A percentile compares a stretch with the other conserved stretches of the same genome.
Evolutionary conservation across 2,113 vertebrate species (phyloP).

Genomic region (Halichoeres trimaculatus): DNA sequence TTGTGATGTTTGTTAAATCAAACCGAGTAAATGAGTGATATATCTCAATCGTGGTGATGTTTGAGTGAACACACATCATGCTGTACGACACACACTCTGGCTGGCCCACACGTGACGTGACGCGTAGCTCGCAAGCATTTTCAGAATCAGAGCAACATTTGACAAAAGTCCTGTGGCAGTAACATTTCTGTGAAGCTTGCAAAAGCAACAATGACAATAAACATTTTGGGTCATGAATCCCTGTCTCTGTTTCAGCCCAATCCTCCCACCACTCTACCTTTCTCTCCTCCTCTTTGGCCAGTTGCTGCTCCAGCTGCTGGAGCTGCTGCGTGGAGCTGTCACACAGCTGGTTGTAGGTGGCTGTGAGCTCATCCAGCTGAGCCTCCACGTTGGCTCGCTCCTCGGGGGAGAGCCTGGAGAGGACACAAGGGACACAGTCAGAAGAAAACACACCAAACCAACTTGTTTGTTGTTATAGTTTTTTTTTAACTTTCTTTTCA

Average conservation of each 20-base stretch:
- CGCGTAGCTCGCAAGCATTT: conserved; percentile 52
- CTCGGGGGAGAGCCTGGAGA: conserved; percentile 86
- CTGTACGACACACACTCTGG: conserved; percentile 47
- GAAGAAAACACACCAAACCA: background rate
- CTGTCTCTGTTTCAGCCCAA: background rate
- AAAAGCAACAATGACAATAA: background rate
- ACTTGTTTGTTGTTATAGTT: too few species aligned
- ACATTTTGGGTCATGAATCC: background rate
- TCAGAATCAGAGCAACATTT: conserved; percentile 37
- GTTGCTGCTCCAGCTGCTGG: conserved; percentile 91
- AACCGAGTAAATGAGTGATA: conserved; percentile 59
- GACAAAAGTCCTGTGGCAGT: background rate
- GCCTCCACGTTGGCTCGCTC: conserved; percentile 88
- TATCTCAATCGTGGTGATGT: conserved; percentile 58
- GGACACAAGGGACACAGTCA: background rate
- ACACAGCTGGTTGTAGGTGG: conserved; percentile 90
- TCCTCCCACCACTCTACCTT: conserved; percentile 86
- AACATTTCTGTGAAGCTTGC: conserved; percentile 21
- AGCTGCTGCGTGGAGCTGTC: conserved; percentile 88
- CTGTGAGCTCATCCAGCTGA: conserved; percentile 86
- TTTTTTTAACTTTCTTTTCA: background rate
- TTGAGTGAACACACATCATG: conserved; percentile 80
- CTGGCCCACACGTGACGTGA: conserved; percentile 50
- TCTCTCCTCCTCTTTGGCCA: conserved; percentile 92
- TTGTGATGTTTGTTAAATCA: conserved; percentile 65